phyloP scores from a whole-genome alignment of 1,140 invertebrate species.

The Cherax quadricarinatus region DNA sequence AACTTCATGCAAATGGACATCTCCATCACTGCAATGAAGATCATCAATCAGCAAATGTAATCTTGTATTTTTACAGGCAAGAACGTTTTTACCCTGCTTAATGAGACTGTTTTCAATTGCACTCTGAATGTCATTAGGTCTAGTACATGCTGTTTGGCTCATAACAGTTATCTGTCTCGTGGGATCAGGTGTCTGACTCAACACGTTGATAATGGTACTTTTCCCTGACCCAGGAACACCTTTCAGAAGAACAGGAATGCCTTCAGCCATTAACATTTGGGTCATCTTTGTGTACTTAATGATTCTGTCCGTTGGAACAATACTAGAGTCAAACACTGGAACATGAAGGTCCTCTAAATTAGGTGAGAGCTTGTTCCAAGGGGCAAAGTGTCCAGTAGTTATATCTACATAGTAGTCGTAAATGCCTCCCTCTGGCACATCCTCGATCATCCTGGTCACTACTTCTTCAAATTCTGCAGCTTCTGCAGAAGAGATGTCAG shows the following conservation, averaged over 20 bases:
- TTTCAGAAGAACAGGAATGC: slow-evolving; percentile 52
- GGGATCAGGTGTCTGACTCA: slow-evolving; percentile 29
- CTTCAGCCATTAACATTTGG: slow-evolving; percentile 44
- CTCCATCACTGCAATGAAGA: slow-evolving; percentile 56
- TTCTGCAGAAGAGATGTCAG: slow-evolving; percentile 28
- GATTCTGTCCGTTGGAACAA: slow-evolving; percentile 45
- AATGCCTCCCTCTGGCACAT: slow-evolving; percentile 57
- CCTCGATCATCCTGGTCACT: slow-evolving; percentile 59
- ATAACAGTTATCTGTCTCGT: not conserved
- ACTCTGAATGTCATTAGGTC: slow-evolving; percentile 47
- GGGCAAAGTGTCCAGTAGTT: slow-evolving; percentile 30
- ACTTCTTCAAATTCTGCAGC: slow-evolving; percentile 54
- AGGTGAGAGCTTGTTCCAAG: slow-evolving; percentile 27
- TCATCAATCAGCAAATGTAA: slow-evolving; percentile 56
- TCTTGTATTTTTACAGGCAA: slow-evolving; percentile 53
- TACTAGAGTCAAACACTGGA: slow-evolving; percentile 36
- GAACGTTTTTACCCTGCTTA: slow-evolving; percentile 48
- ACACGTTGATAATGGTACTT: slow-evolving; percentile 44
- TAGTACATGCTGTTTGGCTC: slow-evolving; percentile 48
- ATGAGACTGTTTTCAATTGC: slow-evolving; percentile 42
- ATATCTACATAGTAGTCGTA: slow-evolving; percentile 57
- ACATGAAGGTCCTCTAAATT: slow-evolving; percentile 36
- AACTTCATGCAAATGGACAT: slow-evolving; percentile 29
- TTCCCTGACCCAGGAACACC: slow-evolving; percentile 57
- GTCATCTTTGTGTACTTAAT: slow-evolving; percentile 46